Base-by-base conservation (phyloP, 2,113 vertebrate species). In the Chrysochloris asiatica region DNA sequence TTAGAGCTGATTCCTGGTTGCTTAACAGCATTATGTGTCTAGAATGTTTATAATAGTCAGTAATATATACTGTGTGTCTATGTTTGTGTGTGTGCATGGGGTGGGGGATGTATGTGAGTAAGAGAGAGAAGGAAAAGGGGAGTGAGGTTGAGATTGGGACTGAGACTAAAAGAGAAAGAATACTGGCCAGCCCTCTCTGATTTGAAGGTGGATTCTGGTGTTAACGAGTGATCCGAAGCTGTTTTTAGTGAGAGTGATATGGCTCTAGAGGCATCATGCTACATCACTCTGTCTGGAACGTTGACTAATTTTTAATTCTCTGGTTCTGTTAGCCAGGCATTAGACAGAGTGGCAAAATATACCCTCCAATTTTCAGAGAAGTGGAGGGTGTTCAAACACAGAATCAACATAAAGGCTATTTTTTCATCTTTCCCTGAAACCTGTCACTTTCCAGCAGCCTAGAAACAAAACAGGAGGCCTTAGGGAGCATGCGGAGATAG, bases 391-490 rank as follows among this genome's bases (percentile, higher is more conserved):
- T 91, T 96, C 87, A 92, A 89, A 92, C 48, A 88, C 86, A 85
- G 91, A 94, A 79, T 92, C 69, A 95, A 95, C 95, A 95, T 95
- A 93, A 89, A 91, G 88, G 93, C 45, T 89, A 38, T 54, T 94
- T 95, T 92, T 93, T 83, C 81, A 50, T 92, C 72, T 89, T 81
- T 65, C 41, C 86, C 89, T 7, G 63, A 96, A 93, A 89, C 94
- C 89, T 81, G 78, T 95, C 82, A 56, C 94, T 95, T 94, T 82
- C 93, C 75, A 69, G 56, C 38, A 41, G 82, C 0, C 0, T 1
- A 67, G 93, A 94, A 94, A 83, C 81, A 86, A 67, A 84, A 33
- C 63, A 30, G 45, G 87, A 16, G 22, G 89, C 43, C 4, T 61
- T 7, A 16, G 63, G 84, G 87, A 50, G 52, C 72, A 10, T 8